These are phyloP conservation scores for Amphipoea lucens DNA, from an alignment of 2,888 invertebrate species.

Conservation along the genomic window DNA sequence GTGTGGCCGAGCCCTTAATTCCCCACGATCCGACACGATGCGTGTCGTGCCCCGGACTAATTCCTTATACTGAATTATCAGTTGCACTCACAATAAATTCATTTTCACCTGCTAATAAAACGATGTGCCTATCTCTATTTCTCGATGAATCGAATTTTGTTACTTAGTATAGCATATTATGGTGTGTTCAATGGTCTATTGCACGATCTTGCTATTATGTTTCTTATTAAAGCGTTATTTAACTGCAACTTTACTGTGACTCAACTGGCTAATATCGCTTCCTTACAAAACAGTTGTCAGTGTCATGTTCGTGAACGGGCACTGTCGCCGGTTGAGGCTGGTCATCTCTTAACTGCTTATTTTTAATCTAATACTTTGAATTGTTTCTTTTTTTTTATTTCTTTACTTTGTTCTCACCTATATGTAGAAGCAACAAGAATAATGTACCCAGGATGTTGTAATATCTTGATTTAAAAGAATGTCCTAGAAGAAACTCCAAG, in stretches of 20 bases:
- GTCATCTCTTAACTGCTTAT: neutral
- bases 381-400: neutral
- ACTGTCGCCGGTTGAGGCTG: neutral
- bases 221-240: neutral
- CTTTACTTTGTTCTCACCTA: neutral
- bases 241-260: neutral
- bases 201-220: neutral
- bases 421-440: neutral
- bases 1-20: conserved; percentile 48
- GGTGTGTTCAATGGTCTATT: conserved; percentile 30
- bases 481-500: too few relatives aligned
- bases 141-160: conserved; percentile 38
- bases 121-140: conserved; percentile 62
- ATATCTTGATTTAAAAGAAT: too few relatives aligned
- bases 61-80: conserved; percentile 67
- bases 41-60: conserved; percentile 65
- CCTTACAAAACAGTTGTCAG: neutral
- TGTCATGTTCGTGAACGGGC: neutral
- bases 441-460: too few relatives aligned
- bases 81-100: conserved; percentile 59
- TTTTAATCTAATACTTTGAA: neutral
- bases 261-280: neutral
- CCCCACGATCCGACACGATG: conserved; percentile 54
- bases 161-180: conserved; percentile 10
- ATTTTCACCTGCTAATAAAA: conserved; percentile 57